phyloP scores from a whole-genome alignment of 2,888 invertebrate genomes.

The Celastrina argiolus region DNA sequence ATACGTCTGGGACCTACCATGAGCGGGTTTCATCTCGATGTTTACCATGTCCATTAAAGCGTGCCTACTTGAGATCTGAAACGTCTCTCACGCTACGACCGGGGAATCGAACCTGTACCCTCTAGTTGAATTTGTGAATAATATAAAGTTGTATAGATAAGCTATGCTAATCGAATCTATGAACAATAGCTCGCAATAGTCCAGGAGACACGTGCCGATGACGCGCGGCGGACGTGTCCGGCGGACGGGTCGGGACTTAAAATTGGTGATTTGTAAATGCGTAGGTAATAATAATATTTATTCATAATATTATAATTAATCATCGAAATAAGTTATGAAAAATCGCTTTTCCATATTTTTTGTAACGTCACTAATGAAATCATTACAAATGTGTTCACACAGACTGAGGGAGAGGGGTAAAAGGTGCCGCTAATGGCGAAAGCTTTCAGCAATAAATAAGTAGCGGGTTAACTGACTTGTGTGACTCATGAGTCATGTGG shows the following conservation, averaged over 20 bases:
- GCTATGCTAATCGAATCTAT: too few species aligned
- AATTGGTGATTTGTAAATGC: too few species aligned
- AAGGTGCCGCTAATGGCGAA: conserved; percentile 5
- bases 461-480: not conserved
- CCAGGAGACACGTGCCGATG: not conserved
- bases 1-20: too few species aligned
- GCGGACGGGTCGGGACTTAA: not conserved
- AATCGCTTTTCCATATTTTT: not conserved
- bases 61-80: too few species aligned
- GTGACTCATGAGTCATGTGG: not conserved
- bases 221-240: not conserved
- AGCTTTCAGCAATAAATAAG: conserved; percentile 16
- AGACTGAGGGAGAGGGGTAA: not conserved
- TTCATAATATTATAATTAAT: too few species aligned
- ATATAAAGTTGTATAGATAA: too few species aligned
- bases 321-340: not conserved
- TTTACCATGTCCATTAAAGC: too few species aligned
- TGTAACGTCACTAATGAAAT: not conserved
- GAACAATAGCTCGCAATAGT: not conserved
- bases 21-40: too few species aligned
- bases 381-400: not conserved
- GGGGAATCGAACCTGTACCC: too few species aligned
- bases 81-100: too few species aligned
- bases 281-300: too few species aligned
- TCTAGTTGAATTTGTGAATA: too few species aligned